phyloP scores from a whole-genome alignment of 2,113 vertebrate genomes.

The Apistogramma diplotaenia region DNA sequence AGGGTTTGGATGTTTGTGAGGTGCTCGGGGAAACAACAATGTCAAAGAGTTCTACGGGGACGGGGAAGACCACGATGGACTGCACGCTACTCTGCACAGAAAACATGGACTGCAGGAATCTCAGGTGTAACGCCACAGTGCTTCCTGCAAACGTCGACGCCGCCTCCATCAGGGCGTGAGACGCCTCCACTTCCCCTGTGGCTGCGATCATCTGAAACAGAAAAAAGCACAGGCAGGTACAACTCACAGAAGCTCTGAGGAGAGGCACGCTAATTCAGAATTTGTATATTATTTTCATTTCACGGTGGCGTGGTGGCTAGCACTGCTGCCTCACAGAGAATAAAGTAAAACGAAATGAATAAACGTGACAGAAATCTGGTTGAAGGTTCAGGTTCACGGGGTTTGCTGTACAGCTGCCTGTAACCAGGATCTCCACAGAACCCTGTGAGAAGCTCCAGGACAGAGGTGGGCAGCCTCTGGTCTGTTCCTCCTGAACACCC shows the following conservation, averaged over 20 bases:
- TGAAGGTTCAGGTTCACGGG: no score
- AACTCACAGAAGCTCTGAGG: neutral
- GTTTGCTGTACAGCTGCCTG: no score
- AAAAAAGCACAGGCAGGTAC: neutral
- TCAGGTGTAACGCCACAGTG: conserved; percentile 50
- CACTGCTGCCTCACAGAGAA: no score
- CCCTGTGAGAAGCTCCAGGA: no score
- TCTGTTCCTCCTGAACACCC: no score
- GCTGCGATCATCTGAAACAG: conserved; percentile 51
- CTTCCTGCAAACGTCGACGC: conserved; percentile 9
- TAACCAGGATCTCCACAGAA: no score
- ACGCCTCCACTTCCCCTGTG: conserved; percentile 50
- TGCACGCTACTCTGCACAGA: conserved; percentile 19
- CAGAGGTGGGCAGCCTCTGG: no score
- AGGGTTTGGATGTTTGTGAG: neutral
- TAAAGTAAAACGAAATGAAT: no score
- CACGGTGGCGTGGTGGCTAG: no score
- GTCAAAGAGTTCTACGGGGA: conserved; percentile 27
- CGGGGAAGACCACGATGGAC: conserved; percentile 34
- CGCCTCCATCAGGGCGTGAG: conserved; percentile 35
- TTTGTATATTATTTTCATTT: no score
- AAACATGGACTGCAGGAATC: conserved; percentile 57
- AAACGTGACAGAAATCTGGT: no score
- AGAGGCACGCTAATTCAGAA: neutral
- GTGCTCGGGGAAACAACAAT: neutral